Evolutionary conservation across 2,113 vertebrate genomes (phyloP), one percentile per base, ranked within the genome.

Genomic region (Numenius arquata): DNA sequence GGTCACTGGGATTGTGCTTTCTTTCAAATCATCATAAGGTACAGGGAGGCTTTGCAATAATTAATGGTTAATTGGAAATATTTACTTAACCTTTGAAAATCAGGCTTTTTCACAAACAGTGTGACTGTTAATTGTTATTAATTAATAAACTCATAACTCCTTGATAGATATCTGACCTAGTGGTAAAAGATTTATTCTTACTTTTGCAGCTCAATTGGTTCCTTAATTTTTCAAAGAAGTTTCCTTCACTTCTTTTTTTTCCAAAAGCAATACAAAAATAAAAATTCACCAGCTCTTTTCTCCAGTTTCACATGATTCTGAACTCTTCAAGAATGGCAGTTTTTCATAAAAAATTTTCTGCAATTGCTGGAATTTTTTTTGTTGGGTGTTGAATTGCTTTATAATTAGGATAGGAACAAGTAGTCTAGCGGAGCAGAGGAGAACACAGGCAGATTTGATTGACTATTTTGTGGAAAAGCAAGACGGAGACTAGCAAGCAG

Each of bases 251-350:
- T n/a, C 20, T n/a, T 59, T 59, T 59, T n/a, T 22, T 68, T 85
- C 76, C 25, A 77, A 78, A 73, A 88, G 40, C 86, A 94, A 84
- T 91, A 71, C 32, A 48, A 47, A 65, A 87, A 70, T 80, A 90
- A 72, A 86, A 95, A 56, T 53, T 50, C 43, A 83, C 43, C 25
- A 58, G 68, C 75, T 76, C 63, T 59, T 66, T 88, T 67, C 88
- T 94, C 89, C 45, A 70, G 27, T 85, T 91, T 83, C 79, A 89
- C 68, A 73, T 83, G 61, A 72, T 92, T 93, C 95, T 95, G 72
- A 94, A 67, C n/a, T 59, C 74, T 95, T 11, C 6, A 82, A 45
- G 65, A 59, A 30, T 30, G 29, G n/a, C 41, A 26, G 8, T 73
- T 77, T 77, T 85, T 93, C 38, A 63, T 53, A 84, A 73, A 70